These are phyloP conservation scores for Otocyon megalotis DNA, from an alignment of 2,113 vertebrate species.

Conservation along the genomic window DNA sequence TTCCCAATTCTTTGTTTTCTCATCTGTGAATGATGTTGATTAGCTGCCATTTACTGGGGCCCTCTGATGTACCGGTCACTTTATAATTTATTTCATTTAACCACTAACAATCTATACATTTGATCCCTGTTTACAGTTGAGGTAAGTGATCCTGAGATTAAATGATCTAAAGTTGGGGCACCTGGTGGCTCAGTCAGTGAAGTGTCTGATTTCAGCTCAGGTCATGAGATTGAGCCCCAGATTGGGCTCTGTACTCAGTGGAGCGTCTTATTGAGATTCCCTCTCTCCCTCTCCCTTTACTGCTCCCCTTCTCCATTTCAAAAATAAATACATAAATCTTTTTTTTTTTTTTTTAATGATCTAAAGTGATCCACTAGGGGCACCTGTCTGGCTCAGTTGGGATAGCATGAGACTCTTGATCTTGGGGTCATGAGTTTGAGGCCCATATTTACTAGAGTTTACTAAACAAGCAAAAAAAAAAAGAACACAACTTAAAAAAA, in stretches of 20 bases:
- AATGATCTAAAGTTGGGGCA: not conserved
- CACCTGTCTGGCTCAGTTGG: not conserved
- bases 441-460: not conserved
- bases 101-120: not conserved
- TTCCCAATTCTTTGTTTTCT: constrained; percentile 30
- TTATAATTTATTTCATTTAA: not conserved
- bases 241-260: not conserved
- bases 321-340: not conserved
- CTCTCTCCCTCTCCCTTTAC: not conserved
- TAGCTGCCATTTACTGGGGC: not conserved
- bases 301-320: not conserved
- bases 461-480: not conserved
- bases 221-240: not conserved
- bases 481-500: not conserved
- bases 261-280: not conserved
- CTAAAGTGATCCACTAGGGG: not conserved
- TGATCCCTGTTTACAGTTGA: not conserved
- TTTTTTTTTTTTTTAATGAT: too few species aligned
- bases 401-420: not conserved
- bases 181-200: not conserved
- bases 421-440: not conserved
- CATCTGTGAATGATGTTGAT: not conserved
- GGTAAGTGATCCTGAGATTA: not conserved
- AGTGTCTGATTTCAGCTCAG: not conserved
- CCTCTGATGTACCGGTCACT: not conserved